phyloP scores from a whole-genome alignment of 1,140 invertebrate genomes.

The Stegodyphus dumicola region DNA sequence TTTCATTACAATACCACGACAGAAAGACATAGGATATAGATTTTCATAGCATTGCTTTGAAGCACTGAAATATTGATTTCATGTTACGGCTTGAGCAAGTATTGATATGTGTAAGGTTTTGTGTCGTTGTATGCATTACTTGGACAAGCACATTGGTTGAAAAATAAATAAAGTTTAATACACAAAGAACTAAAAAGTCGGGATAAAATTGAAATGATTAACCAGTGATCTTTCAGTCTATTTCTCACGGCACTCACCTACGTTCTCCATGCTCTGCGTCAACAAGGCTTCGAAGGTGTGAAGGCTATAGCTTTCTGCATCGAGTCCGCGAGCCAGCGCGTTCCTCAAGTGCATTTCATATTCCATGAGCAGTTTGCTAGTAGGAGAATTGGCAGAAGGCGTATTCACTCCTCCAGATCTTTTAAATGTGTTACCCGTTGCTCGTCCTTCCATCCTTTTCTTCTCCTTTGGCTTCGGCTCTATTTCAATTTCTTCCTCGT shows the following conservation, averaged over 20 bases:
- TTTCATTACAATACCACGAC: too few species aligned
- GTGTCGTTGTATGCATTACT: too few species aligned
- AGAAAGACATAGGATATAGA: too few species aligned
- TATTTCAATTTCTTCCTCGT: slow-evolving; percentile 17
- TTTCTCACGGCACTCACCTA: slow-evolving; percentile 71
- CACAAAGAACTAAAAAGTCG: too few species aligned
- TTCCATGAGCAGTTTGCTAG: slow-evolving; percentile 65
- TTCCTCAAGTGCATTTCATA: slow-evolving; percentile 96
- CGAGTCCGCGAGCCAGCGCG: slow-evolving; percentile 93
- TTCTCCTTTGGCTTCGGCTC: slow-evolving; percentile 7
- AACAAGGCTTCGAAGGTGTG: slow-evolving; percentile 93
- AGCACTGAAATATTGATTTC: too few species aligned
- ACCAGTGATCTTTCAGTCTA: too few species aligned
- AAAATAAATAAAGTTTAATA: too few species aligned
- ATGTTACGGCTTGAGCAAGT: too few species aligned
- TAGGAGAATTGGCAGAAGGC: slow-evolving; percentile 56
- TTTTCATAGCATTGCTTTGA: too few species aligned
- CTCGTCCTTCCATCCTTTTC: slow-evolving; percentile 2
- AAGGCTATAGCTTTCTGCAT: slow-evolving; percentile 92
- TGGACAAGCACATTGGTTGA: too few species aligned
- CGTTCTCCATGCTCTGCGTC: slow-evolving; percentile 94
- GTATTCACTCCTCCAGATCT: background rate
- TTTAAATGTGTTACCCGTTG: background rate
- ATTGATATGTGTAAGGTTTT: too few species aligned
- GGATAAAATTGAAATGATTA: too few species aligned